Evolutionary conservation across 2,888 invertebrate genomes (phyloP).

Genomic region (Abrostola triplasia): DNA sequence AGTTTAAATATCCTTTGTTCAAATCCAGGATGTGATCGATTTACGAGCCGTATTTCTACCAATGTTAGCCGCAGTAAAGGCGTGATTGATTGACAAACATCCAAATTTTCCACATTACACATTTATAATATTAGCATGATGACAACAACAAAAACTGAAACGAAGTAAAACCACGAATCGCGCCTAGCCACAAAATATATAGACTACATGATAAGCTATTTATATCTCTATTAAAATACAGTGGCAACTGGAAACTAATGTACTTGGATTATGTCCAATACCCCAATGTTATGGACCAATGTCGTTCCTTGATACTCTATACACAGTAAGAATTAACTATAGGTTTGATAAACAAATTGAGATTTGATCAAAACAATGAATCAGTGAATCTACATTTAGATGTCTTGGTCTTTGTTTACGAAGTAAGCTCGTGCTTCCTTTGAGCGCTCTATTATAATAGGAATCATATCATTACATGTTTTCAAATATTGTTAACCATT

Average conservation of each 20-base stretch:
- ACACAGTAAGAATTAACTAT: constrained; percentile 9
- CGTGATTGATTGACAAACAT: too few species aligned
- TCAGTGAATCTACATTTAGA: not conserved
- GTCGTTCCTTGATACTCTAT: constrained; percentile 33
- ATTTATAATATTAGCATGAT: not conserved
- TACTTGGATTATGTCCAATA: constrained; percentile 61
- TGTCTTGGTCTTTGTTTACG: not conserved
- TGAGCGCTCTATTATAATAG: not conserved
- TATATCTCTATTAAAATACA: constrained; percentile 54
- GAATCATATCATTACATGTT: too few species aligned
- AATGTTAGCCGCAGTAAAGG: too few species aligned
- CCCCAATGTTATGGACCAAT: constrained; percentile 47
- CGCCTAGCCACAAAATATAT: constrained; percentile 39
- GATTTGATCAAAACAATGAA: constrained; percentile 3
- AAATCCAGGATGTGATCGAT: too few species aligned
- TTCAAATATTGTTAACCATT: too few species aligned
- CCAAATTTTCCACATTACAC: too few species aligned
- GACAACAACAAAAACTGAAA: constrained; percentile 34
- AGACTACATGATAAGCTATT: constrained; percentile 48
- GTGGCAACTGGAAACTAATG: constrained; percentile 54
- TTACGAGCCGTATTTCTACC: too few species aligned
- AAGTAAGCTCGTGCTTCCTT: not conserved
- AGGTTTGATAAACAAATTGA: constrained; percentile 3
- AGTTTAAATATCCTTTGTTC: too few species aligned
- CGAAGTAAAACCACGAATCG: constrained; percentile 32